Evolutionary conservation across 2,797 vertebrate genomes (phyloP), one percentile per base, ranked within the genome.

Genomic region (Gymnocypris eckloni): DNA sequence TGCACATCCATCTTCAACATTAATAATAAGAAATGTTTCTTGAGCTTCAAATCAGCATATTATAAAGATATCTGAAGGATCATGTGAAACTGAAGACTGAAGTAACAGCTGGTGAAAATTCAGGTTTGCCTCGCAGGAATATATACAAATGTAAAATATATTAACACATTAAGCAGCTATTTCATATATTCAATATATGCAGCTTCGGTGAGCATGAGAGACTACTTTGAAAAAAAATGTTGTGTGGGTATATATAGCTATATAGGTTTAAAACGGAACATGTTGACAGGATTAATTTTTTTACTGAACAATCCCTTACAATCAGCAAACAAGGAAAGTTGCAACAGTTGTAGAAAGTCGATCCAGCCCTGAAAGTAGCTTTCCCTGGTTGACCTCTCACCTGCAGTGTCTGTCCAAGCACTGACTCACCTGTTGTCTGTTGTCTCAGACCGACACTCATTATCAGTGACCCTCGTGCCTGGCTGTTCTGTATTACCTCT

Each of bases 391-490:
- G 88, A 92, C 88, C 90, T 88, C 88, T 77, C 83, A 87, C 81
- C 79, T 88, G 61, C 81, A 70, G 54, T n/a, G 80, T 61, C 89
- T 90, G 90, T 92, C 87, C 89, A 56, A 93, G 87, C 90, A 79
- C 80, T 50, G 7, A 87, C 64, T 94, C 93, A 94, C 92, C 94
- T 93, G 93, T 93, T 92, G 89, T 90, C 89, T 86, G 18, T 89
- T 84, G 83, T 91, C 89, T 90, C 88, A 88, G 81, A 37, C 81
- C 67, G 76, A 89, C 90, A 83, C 89, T 85, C 87, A 75, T 86
- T 88, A 90, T 84, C 77, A 79, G 81, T 59, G 79, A 92, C 88
- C 86, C 88, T 87, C 89, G 87, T 88, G 89, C 91, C 89, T 82
- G 86, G 50, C 89, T 90, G 48, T 48, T 41, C 77, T 80, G 48